Evolutionary conservation across 1,140 invertebrate species (phyloP), one percentile per base, ranked within the genome.

Genomic region (Drosophila malerkotliana): DNA sequence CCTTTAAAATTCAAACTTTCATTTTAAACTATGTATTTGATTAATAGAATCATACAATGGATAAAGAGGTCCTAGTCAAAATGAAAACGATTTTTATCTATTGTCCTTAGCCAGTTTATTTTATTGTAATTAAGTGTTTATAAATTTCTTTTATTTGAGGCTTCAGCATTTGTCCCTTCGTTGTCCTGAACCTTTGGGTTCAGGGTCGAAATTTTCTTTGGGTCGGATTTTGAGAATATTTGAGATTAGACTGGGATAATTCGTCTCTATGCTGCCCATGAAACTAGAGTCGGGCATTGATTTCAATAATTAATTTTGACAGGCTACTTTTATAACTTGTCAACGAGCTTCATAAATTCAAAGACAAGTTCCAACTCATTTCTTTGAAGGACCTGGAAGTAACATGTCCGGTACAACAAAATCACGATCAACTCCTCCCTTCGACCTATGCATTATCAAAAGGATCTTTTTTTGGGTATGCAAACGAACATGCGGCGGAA

Each of bases 391-490:
- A 14, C 6, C 12, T 3, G 39, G 39, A n/a, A 41, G 1, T 41
- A 10, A 3, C 12, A 4, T 3, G 1, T 10, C 14, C 3, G 39
- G 12, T 14, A n/a, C 34, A 8, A 9, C 1, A n/a, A 10, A 37
- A 37, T 37, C 12, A 12, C 34, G 9, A 12, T 41, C 39, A 10
- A 15, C n/a, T 6, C 39, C 39, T 14, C 12, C 39, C n/a, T n/a
- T 41, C 7, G 39, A 41, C 39, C 14, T 41, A 3, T 41, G 39
- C 39, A 41, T n/a, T 41, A 41, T 14, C n/a, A 14, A 41, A 14
- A 41, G 39, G 12, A 69, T 51, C 54, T 69, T 66, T 4, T 32
- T 28, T 56, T 69, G 34, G 0, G 64, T 15, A 14, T 37, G 15
- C n/a, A 32, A 12, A 24, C 61, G 47, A 39, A 39, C 30, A 2